phyloP scores from a whole-genome alignment of 2,888 invertebrate species.

The Leptopterna dolabrata region DNA sequence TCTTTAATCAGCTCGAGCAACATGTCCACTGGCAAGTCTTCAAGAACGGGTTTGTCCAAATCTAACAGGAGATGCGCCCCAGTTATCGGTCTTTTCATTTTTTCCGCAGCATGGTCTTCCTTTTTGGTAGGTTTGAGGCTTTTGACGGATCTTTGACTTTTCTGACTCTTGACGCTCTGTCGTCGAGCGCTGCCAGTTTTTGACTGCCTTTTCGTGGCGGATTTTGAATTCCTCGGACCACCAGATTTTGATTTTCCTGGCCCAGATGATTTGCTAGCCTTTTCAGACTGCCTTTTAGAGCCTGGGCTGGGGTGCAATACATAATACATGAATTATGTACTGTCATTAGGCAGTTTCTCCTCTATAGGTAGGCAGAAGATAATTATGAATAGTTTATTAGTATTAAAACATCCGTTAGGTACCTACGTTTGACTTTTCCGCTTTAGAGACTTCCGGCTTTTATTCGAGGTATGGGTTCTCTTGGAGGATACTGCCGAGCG shows the following conservation, averaged over 20 bases:
- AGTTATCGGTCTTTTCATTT: background rate
- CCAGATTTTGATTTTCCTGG: background rate
- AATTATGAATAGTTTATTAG: too few relatives aligned
- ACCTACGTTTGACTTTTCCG: background rate
- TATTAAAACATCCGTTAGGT: background rate
- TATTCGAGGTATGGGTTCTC: background rate
- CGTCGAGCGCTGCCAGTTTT: background rate
- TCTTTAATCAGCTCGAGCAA: constrained; percentile 8
- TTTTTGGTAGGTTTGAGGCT: background rate
- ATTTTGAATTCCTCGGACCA: too few relatives aligned
- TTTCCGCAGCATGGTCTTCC: background rate
- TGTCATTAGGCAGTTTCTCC: too few relatives aligned
- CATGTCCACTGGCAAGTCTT: constrained; percentile 13
- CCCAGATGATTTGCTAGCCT: background rate
- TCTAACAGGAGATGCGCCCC: background rate
- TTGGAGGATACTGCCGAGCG: background rate
- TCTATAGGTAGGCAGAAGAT: too few relatives aligned
- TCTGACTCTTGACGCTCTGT: background rate
- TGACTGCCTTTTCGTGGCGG: background rate
- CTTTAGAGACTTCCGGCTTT: background rate
- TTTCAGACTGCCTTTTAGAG: background rate
- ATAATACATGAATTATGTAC: too few relatives aligned
- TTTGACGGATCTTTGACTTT: background rate
- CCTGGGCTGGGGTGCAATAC: background rate
- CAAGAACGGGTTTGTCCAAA: constrained; percentile 12